Evolutionary conservation across 2,888 invertebrate species (phyloP).

Genomic region (Glyphotaelius pellucidus): DNA sequence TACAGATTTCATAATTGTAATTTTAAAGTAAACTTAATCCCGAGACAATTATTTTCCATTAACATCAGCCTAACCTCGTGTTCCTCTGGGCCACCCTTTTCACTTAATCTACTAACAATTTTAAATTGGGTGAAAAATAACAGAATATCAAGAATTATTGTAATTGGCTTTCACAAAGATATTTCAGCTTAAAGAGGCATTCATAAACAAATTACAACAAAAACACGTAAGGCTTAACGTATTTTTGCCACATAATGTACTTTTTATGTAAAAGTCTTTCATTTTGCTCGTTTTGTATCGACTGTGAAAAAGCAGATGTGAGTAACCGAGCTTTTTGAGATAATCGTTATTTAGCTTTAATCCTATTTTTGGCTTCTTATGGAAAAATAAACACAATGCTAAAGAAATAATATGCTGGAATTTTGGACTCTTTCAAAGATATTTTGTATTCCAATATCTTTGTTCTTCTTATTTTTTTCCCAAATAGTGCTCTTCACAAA

Average conservation of each 20-base stretch:
- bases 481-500: no score
- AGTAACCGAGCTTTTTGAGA: background rate
- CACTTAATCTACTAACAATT: background rate
- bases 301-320: background rate
- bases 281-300: background rate
- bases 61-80: background rate
- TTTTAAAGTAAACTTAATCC: background rate
- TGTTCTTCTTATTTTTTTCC: no score
- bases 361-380: no score
- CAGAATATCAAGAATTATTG: background rate
- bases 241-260: background rate
- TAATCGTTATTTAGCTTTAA: background rate
- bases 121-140: background rate
- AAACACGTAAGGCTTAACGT: background rate
- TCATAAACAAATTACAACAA: background rate
- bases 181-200: background rate
- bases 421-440: no score
- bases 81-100: background rate
- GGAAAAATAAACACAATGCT: no score
- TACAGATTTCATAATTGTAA: background rate
- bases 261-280: background rate
- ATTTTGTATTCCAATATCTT: no score
- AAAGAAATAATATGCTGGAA: no score
- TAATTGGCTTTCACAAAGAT: background rate
- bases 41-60: background rate